These are phyloP conservation scores for Fistularia tabacaria DNA, from an alignment of 2,797 vertebrate species.

Conservation along the genomic window DNA sequence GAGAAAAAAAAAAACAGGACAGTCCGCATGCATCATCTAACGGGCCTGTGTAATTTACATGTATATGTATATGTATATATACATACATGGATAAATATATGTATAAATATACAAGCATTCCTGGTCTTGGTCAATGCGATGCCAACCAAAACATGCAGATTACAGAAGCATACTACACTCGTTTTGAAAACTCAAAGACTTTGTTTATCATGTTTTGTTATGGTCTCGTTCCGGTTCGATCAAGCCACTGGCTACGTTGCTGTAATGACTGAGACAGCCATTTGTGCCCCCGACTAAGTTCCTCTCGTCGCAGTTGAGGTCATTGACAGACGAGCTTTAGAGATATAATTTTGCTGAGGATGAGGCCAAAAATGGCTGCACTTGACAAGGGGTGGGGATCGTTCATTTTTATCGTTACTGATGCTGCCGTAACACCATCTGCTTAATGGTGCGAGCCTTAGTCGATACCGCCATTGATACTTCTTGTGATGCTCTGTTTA, in stretches of 20 bases:
- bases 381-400: too few relatives aligned
- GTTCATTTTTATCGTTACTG: too few relatives aligned
- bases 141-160: constrained; percentile 76
- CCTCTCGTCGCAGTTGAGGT: too few relatives aligned
- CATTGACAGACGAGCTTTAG: too few relatives aligned
- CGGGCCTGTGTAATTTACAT: constrained; percentile 16
- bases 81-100: constrained; percentile 20
- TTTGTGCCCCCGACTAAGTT: too few relatives aligned
- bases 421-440: too few relatives aligned
- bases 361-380: too few relatives aligned
- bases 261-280: too few relatives aligned
- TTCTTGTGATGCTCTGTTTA: too few relatives aligned
- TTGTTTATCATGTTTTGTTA: constrained; percentile 20
- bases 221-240: constrained; percentile 17
- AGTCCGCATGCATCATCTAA: constrained; percentile 71
- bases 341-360: too few relatives aligned
- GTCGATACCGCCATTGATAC: too few relatives aligned
- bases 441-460: too few relatives aligned
- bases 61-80: constrained; percentile 32
- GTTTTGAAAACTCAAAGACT: constrained; percentile 17
- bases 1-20: constrained; percentile 41
- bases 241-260: constrained; percentile 2
- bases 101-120: constrained; percentile 60
- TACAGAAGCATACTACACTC: constrained; percentile 65
- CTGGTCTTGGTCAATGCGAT: constrained; percentile 68